Base-by-base conservation (phyloP, 2,113 vertebrate genomes). In the Platichthys flesus region DNA sequence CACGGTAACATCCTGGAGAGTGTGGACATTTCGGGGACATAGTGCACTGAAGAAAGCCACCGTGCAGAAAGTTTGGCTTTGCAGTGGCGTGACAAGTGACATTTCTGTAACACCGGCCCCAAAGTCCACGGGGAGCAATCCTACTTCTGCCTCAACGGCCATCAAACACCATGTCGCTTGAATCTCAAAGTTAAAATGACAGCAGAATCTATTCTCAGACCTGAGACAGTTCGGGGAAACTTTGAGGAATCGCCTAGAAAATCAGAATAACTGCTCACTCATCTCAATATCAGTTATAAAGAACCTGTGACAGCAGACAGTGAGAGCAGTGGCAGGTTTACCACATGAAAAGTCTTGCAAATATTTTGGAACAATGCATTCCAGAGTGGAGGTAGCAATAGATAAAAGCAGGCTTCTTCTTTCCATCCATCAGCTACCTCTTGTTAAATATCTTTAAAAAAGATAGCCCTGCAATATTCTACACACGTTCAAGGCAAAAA, bases 51-150 rank as follows among this genome's bases (percentile, higher is more conserved):
- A 35, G 9, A 64, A 35, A 67, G 23, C 26, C 74, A 47, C 55
- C 1, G 57, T 68, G 73, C 70, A 80, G 20, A 62, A 23, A 10
- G 71, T 70, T 60, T 58, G 73, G 18, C 70, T 51, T 5, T 49
- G 45, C 4, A 49, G 5, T 5, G 45, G 14, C 45, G 60, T 81
- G 80, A 83, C 76, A 80, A 74, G 57, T 83, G 72, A 78, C 71
- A 77, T 88, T 79, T 62, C 56, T 26, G 66, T 14, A 56, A 23
- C 58, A 2, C 59, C 14, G 28, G 49, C 24, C 49, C 2, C 35
- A 51, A 14, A 20, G 21, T 14, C 77, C 37, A 58, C 42, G 57
- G 47, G 45, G 49, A 81, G 35, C 54, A 24, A 57, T 61, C 62
- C 54, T 37, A 56, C 69, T 18, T 55, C 58, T 70, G 77, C 67